Conservation (phyloP, 1,140 invertebrate species). For the Brachionus calyciflorus region DNA sequence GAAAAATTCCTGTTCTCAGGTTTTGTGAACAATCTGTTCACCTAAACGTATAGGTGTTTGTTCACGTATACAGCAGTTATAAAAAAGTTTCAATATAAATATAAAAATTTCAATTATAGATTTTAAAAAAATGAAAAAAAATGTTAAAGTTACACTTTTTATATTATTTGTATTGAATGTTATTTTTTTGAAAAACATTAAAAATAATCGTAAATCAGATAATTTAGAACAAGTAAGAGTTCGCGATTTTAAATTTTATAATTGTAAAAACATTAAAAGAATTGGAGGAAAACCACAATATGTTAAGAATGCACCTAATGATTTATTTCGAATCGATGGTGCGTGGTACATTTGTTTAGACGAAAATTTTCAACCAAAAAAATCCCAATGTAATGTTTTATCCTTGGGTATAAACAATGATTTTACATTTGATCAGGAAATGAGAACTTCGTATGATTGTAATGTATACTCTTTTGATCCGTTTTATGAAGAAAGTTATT, state of each 20-base stretch:
- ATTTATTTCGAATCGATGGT: conserved; percentile 23
- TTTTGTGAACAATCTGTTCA: no score
- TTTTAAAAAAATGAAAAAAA: no score
- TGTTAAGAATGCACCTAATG: conserved; percentile 23
- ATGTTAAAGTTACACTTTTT: no score
- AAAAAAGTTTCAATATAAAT: no score
- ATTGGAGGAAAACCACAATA: neutral
- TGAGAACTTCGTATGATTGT: neutral
- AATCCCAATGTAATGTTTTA: conserved; percentile 4
- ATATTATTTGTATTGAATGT: no score
- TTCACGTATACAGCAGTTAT: no score
- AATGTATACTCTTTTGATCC: conserved; percentile 30
- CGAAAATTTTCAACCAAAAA: neutral
- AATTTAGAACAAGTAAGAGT: neutral
- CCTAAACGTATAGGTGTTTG: no score
- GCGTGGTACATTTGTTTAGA: conserved; percentile 42
- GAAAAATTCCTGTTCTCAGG: no score
- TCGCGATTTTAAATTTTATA: conserved; percentile 23
- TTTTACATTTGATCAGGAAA: neutral
- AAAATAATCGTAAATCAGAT: no score
- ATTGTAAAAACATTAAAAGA: neutral
- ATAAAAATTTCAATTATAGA: no score
- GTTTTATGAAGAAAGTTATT: conserved; percentile 6
- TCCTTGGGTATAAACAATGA: conserved; percentile 33
- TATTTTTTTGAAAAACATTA: no score